Evolutionary conservation across 2,113 vertebrate species (phyloP), one percentile per base, ranked within the genome.

Genomic region (Pituophis catenifer): DNA sequence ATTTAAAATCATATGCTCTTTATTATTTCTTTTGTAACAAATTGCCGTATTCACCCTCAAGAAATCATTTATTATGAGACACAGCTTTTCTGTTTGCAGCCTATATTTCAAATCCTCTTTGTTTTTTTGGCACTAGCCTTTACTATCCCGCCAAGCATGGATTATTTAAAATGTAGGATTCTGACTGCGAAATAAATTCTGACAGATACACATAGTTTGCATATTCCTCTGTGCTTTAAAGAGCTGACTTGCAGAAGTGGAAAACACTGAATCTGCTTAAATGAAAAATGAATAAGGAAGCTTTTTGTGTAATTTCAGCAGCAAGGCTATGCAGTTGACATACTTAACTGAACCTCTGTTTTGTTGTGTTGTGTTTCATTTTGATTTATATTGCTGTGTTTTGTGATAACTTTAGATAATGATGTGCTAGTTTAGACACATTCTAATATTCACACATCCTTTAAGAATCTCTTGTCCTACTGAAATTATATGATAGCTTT

Each of bases 251-350:
- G 23, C 23, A 48, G 57, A 94, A 65, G 75, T 87, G 52, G 75
- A 92, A 50, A 90, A 33, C 52, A 19, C 33, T 26, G 33, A 38
- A 87, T 53, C 48, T 17, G 21, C 55, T 87, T 65, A 65, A 81
- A 90, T 93, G 89, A 86, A 44, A 90, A 90, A 57, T 86, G 48
- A 93, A 92, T 48, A 57, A 89, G 55, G 53, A 62, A 93, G 75
- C 75, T 13, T 50, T 65, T 90, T 93, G 33, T 86, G 48, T 70
- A 44, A 93, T 93, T 29, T 17, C 5, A 44, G 54, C 89, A 65
- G 89, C 81, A 90, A 86, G 44, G n/a, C 52, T 86, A n/a, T 86
- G 29, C n/a, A 53, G 48, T 15, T 90, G 48, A 62, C 75, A 86
- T 58, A 86, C 21, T 62, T 65, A 81, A 87, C 75, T 53, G 29